Percentiles rank a stretch among this genome's conserved stretches.
phyloP scores from a whole-genome alignment of 2,113 vertebrate species.

The Agelaius tricolor region DNA sequence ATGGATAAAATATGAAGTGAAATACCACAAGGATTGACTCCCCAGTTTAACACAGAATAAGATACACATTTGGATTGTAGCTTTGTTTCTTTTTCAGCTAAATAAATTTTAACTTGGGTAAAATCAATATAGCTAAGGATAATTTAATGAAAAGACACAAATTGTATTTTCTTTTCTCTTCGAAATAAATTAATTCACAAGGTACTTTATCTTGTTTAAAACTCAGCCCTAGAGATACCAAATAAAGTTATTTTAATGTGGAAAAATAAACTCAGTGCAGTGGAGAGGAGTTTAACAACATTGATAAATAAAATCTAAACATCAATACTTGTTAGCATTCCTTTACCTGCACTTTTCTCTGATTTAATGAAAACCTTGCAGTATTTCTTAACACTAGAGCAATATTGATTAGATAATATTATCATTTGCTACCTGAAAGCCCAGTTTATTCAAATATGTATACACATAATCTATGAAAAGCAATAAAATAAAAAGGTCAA shows the following conservation, averaged over 20 bases:
- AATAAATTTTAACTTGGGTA: constrained; percentile 52
- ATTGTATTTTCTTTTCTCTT: constrained; percentile 69
- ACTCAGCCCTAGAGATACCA: constrained; percentile 54
- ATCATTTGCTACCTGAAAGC: constrained; percentile 83
- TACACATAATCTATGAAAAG: neutral
- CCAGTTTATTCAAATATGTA: constrained; percentile 43
- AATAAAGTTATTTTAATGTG: constrained; percentile 59
- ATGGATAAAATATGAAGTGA: neutral
- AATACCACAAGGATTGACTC: neutral
- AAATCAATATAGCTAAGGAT: constrained; percentile 65
- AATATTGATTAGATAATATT: constrained; percentile 80
- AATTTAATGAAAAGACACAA: constrained; percentile 75
- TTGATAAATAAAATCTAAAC: constrained; percentile 86
- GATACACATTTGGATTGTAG: constrained; percentile 1
- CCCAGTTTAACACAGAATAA: neutral
- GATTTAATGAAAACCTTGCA: constrained; percentile 82
- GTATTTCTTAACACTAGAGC: constrained; percentile 51
- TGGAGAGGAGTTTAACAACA: constrained; percentile 77
- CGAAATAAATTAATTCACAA: constrained; percentile 67
- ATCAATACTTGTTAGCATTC: constrained; percentile 87
- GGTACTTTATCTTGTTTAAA: constrained; percentile 72
- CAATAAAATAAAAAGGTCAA: constrained; percentile 21
- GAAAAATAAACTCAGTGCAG: constrained; percentile 76
- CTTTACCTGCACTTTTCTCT: constrained; percentile 78
- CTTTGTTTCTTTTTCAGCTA: constrained; percentile 19